Base-by-base conservation (phyloP, 2,888 invertebrate species). In the Dasypolia templi region DNA sequence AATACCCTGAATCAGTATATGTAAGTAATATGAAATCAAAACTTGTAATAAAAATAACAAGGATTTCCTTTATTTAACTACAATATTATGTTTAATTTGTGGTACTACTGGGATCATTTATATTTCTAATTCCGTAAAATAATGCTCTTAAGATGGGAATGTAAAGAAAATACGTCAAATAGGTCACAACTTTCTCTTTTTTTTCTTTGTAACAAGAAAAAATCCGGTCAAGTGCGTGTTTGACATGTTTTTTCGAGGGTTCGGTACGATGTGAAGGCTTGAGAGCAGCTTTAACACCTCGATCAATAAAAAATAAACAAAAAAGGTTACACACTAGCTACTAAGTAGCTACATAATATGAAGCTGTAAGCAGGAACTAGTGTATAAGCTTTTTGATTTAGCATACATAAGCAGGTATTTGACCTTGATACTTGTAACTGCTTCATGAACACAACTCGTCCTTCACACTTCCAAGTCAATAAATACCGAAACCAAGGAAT, bases 181-280 rank as follows among this genome's bases (percentile, higher is more conserved):
- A 62, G 69, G 44, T 46, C 46, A 62, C 69, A 56, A 42, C 55
- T 39, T 62, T 58, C 22, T 32, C 22, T 51, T 22, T 63, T 22
- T 63, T 78, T 35, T 62, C 32, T 53, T 78, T 56, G 51, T 19
- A 42, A 61, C 49, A 49, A 69, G 70, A 39, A 69, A 56, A 67
- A 69, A 51, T n/a, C 56, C 63, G 79, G 72, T 79, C 83, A 83
- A 79, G 83, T 79, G 49, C 29, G 53, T n/a, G 32, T 83, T 83
- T 64, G 63, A 70, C 83, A 64, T 44, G 55, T 51, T 77, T 55
- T n/a, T n/a, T 19, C 35, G 29, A n/a, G 56, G 49, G 42, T 49
- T 59, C 49, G 17, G 61, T 44, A n/a, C 12, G 42, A 55, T 29
- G 42, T 82, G 58, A 39, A 64, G 9, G 58, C 39, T 56, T 26